These are phyloP conservation scores for Pampusana beccarii DNA, from an alignment of 2,113 vertebrate species.

Conservation along the genomic window DNA sequence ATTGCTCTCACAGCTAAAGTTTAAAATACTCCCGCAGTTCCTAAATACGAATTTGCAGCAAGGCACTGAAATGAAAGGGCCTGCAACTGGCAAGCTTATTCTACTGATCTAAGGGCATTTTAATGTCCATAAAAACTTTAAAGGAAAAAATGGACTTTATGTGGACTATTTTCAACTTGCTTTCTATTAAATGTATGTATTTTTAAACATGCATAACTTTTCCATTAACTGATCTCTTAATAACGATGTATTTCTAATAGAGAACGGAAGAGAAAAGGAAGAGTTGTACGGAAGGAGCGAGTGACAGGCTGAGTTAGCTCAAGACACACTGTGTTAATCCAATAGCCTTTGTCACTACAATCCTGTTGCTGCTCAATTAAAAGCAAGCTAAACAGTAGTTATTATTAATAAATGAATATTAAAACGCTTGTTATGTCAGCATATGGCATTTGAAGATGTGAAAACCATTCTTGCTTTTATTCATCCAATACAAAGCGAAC, in stretches of 20 bases:
- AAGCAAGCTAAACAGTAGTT: slow-evolving; percentile 51
- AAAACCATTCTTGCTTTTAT: slow-evolving; percentile 34
- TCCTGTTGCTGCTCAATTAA: slow-evolving; percentile 50
- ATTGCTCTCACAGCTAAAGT: background rate
- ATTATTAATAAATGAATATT: slow-evolving; percentile 75
- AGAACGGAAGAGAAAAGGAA: background rate
- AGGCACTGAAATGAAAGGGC: background rate
- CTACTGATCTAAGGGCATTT: background rate
- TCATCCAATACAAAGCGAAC: background rate
- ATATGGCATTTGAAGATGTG: slow-evolving; percentile 27
- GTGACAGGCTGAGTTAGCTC: slow-evolving; percentile 53
- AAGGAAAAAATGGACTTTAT: background rate
- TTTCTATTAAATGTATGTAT: background rate
- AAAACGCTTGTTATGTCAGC: slow-evolving; percentile 63
- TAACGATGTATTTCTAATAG: background rate
- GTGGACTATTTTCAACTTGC: background rate
- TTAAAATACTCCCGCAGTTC: background rate
- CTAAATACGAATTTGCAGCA: background rate
- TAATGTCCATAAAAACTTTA: background rate
- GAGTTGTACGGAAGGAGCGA: background rate
- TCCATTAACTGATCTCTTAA: background rate
- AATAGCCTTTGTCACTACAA: slow-evolving; percentile 51
- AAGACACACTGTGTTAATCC: slow-evolving; percentile 1
- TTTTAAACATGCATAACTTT: background rate
- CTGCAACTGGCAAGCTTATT: background rate